phyloP scores from a whole-genome alignment of 2,113 vertebrate genomes.

The Aphelocoma coerulescens region DNA sequence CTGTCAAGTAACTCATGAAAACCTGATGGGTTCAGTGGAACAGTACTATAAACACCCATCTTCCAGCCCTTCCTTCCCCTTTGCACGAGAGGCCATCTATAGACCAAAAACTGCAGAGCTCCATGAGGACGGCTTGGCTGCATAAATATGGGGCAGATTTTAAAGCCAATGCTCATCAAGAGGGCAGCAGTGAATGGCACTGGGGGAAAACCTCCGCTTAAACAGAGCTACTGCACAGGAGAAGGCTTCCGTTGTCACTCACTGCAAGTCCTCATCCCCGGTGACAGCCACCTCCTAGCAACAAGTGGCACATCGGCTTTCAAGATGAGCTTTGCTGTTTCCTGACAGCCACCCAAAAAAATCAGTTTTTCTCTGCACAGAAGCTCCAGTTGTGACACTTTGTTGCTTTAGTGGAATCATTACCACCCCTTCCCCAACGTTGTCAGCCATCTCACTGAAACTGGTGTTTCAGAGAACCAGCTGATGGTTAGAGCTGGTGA shows the following conservation, averaged over 20 bases:
- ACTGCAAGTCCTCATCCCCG: background rate
- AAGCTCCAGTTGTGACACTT: background rate
- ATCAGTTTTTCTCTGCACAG: background rate
- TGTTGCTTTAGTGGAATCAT: background rate
- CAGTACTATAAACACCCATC: background rate
- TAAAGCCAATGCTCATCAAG: background rate
- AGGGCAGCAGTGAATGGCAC: background rate
- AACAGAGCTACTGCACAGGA: background rate
- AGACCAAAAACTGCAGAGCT: background rate
- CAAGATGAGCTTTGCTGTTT: background rate
- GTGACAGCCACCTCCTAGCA: constrained; percentile 16
- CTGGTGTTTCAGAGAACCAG: background rate
- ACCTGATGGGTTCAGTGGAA: background rate
- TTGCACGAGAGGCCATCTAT: background rate
- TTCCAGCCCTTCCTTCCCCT: background rate
- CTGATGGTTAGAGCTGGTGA: background rate
- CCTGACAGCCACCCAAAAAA: background rate
- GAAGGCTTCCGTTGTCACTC: background rate
- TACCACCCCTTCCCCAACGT: background rate
- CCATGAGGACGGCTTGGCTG: background rate
- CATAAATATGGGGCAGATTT: background rate
- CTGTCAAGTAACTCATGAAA: background rate
- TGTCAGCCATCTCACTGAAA: background rate
- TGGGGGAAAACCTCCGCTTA: background rate
- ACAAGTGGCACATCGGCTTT: constrained; percentile 55